These are phyloP conservation scores for Agriopis marginaria DNA, from an alignment of 2,888 invertebrate species.

Conservation along the genomic window DNA sequence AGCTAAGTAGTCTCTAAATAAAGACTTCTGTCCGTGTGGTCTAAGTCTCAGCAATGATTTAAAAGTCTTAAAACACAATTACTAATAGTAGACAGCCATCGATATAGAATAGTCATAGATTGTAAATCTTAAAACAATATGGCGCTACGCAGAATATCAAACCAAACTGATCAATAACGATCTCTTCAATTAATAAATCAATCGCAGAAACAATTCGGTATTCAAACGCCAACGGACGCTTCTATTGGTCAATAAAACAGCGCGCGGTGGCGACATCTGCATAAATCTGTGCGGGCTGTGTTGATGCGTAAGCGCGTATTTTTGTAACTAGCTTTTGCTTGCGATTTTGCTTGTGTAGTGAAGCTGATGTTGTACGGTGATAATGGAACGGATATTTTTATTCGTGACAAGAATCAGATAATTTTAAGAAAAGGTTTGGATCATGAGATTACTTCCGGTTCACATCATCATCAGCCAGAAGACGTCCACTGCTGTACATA, in stretches of 20 bases:
- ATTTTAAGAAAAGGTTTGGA: too few species aligned
- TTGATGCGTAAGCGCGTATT: slow-evolving; percentile 61
- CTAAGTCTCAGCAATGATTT: background rate
- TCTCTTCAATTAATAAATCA: slow-evolving; percentile 47
- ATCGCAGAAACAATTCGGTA: slow-evolving; percentile 51
- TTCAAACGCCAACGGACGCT: slow-evolving; percentile 58
- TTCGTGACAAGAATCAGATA: too few species aligned
- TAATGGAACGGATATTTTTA: too few species aligned
- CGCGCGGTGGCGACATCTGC: slow-evolving; percentile 59
- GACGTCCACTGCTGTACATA: too few species aligned
- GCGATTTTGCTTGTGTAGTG: too few species aligned
- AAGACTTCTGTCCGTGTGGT: background rate
- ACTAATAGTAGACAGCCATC: slow-evolving; percentile 2
- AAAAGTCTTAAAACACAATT: slow-evolving; percentile 14
- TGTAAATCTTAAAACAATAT: slow-evolving; percentile 39
- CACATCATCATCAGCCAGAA: too few species aligned
- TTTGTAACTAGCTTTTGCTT: slow-evolving; percentile 41
- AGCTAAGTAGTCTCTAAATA: background rate
- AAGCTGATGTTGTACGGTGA: too few species aligned
- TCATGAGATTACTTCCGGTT: too few species aligned
- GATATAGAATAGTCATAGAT: slow-evolving; percentile 20
- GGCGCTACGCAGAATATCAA: slow-evolving; percentile 34
- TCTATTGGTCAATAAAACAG: slow-evolving; percentile 67
- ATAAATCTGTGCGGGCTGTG: slow-evolving; percentile 60
- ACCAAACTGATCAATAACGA: slow-evolving; percentile 43